Evolutionary conservation across 2,888 invertebrate genomes (phyloP), one percentile per base, ranked within the genome.

Genomic region (Seira musarum): DNA sequence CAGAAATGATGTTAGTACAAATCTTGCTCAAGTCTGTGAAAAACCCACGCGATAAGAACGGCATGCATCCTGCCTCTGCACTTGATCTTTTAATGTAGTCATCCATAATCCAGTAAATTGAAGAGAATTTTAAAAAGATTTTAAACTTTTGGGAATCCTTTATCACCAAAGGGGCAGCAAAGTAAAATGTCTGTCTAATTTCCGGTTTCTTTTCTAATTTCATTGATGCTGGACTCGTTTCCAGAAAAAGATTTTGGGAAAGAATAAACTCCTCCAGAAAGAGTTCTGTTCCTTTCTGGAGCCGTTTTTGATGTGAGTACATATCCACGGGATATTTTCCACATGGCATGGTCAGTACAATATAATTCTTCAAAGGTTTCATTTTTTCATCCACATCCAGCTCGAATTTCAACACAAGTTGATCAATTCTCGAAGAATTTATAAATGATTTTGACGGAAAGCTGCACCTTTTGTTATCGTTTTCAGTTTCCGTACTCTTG

Each of bases 61-160:
- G 73, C 0, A 35, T 66, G 17, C 60, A 60, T 1, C 49, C 25
- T 2, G 66, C 2, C n/a, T n/a, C n/a, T 0, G 25, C 25, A 0
- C 25, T 30, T 2, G 73, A 73, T 22, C 35, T 65, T 2, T 5
- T 13, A 15, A 73, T 49, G 13, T 15, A 73, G 25, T 74, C 67
- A 40, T 67, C 57, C 67, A 74, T 67, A 15, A 60, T 67, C 67
- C 61, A 67, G 24, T 53, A 57, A 25, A 57, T 67, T 15, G 30
- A 25, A 10, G 67, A 53, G 67, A 74, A 67, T 61, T 74, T 74
- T n/a, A 74, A 60, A n/a, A 74, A 74, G n/a, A 40, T 60, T 46
- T 53, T 22, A 17, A 74, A 57, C n/a, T 74, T 67, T 24, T 57
- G 30, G 2, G 19, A 49, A 2, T 46, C 46, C 22, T 46, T 49